Conservation (phyloP, 2,888 invertebrate genomes). For the Cynaeus angustus region DNA sequence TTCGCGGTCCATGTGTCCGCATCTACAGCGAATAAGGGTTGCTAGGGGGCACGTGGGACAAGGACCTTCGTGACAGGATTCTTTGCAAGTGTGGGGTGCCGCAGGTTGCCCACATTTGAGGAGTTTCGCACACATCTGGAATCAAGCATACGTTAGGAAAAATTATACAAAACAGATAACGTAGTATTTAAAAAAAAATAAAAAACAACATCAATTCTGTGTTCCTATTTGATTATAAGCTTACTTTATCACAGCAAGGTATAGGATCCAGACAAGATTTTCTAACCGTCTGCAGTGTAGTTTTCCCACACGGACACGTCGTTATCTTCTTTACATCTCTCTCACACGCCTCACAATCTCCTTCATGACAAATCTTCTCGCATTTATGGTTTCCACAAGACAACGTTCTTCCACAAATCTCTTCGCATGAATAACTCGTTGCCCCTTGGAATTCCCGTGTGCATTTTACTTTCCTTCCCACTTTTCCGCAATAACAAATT, state of each 20-base stretch:
- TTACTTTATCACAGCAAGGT: constrained; percentile 83
- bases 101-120: constrained; percentile 81
- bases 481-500: constrained; percentile 83
- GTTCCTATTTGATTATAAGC: too few relatives aligned
- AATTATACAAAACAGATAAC: too few relatives aligned
- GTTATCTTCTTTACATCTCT: constrained; percentile 77
- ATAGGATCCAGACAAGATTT: constrained; percentile 86
- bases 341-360: constrained; percentile 79
- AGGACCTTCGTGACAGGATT: constrained; percentile 80
- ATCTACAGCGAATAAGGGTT: constrained; percentile 87
- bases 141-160: too few relatives aligned
- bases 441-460: constrained; percentile 73
- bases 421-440: constrained; percentile 76
- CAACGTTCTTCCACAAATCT: constrained; percentile 76
- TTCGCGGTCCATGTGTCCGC: constrained; percentile 89
- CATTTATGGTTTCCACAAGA: constrained; percentile 80
- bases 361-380: constrained; percentile 78
- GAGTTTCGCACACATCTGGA: constrained; percentile 77
- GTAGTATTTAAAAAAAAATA: too few relatives aligned
- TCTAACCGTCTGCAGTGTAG: constrained; percentile 72
- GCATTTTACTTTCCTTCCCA: constrained; percentile 77
- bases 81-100: constrained; percentile 81
- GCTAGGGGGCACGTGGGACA: constrained; percentile 87
- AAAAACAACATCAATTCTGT: too few relatives aligned
- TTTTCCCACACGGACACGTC: constrained; percentile 86